phyloP scores from a whole-genome alignment of 2,113 vertebrate genomes.

The Phaethon lepturus region DNA sequence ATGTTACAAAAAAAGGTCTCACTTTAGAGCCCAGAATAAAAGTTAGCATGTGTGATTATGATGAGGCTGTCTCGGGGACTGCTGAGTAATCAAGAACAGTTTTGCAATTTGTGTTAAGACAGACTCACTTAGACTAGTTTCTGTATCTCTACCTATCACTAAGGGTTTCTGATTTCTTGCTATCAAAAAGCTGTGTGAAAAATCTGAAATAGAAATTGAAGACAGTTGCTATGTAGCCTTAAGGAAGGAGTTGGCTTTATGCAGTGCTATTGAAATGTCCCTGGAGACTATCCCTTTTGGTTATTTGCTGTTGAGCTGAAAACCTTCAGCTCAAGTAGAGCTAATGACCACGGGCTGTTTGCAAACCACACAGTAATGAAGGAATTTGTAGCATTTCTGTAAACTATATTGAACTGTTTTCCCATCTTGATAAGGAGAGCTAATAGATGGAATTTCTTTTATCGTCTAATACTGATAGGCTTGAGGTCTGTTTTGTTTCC shows the following conservation, averaged over 20 bases:
- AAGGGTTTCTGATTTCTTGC: background rate
- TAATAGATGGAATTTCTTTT: background rate
- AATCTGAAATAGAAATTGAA: background rate
- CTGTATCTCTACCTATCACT: background rate
- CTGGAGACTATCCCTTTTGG: background rate
- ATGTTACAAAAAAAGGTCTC: background rate
- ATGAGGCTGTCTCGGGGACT: background rate
- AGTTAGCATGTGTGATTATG: background rate
- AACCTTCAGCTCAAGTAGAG: background rate
- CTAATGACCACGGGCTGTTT: background rate
- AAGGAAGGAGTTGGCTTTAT: background rate
- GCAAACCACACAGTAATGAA: background rate
- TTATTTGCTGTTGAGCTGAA: background rate
- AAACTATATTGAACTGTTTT: background rate
- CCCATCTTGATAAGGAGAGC: background rate
- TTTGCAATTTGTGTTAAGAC: background rate
- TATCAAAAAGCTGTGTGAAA: background rate
- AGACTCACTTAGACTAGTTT: background rate
- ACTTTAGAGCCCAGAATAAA: background rate
- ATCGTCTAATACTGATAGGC: background rate
- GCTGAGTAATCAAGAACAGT: background rate
- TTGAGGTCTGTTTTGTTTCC: background rate
- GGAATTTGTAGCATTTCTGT: background rate
- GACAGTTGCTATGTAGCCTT: background rate
- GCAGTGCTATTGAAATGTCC: background rate